Conservation (phyloP, 2,797 vertebrate species). For the Babyrousa celebensis region DNA sequence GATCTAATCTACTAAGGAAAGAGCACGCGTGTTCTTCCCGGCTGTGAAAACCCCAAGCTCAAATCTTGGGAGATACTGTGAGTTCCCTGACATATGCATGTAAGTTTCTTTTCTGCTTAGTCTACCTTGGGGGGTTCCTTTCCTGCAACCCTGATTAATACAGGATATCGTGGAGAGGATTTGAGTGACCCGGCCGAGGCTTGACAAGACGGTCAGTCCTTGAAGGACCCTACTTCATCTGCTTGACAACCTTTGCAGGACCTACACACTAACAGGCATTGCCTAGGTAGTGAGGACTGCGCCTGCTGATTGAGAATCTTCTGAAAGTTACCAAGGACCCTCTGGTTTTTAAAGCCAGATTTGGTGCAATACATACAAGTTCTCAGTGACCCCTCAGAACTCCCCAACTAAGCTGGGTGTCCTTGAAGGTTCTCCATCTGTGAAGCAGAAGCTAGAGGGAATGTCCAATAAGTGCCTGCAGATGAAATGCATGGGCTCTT, state of each 20-base stretch:
- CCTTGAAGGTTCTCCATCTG: background rate
- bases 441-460: background rate
- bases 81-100: background rate
- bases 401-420: too few relatives aligned
- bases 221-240: background rate
- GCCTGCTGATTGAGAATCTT: background rate
- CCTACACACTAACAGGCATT: background rate
- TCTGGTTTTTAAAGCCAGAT: background rate
- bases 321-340: background rate
- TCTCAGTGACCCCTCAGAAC: too few relatives aligned
- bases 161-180: background rate
- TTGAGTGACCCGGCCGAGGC: background rate
- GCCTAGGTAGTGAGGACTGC: background rate
- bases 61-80: background rate
- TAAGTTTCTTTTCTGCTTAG: background rate
- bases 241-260: background rate
- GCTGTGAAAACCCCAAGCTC: background rate
- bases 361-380: background rate
- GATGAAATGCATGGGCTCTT: background rate
- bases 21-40: background rate
- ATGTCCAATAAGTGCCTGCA: background rate
- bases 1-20: background rate
- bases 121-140: background rate
- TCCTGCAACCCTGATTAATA: background rate
- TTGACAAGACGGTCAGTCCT: background rate